Evolutionary conservation across 2,888 invertebrate species (phyloP).

Genomic region (Erebia aethiops): DNA sequence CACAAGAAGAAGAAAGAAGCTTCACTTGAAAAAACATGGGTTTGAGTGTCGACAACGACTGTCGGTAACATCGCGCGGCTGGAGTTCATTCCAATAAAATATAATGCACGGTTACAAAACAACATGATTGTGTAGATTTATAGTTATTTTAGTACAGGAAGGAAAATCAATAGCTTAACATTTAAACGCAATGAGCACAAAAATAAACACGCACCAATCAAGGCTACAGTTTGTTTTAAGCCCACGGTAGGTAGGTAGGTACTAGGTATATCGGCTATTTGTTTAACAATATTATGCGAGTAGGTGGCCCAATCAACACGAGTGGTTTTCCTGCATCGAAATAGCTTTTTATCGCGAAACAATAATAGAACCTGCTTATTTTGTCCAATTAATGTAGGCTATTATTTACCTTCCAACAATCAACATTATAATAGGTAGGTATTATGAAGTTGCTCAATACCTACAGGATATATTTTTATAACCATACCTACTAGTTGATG

Average conservation of each 20-base stretch:
- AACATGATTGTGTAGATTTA: background rate
- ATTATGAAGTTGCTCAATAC: background rate
- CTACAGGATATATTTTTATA: no score
- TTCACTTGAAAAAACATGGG: no score
- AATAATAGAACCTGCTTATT: background rate
- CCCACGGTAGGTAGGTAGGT: background rate
- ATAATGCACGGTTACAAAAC: no score
- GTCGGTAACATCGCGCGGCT: background rate
- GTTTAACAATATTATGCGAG: background rate
- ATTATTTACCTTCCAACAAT: background rate
- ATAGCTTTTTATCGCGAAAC: constrained; percentile 14
- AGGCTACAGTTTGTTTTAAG: constrained; percentile 16
- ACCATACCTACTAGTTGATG: no score
- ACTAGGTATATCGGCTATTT: constrained; percentile 4
- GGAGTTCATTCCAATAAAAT: background rate
- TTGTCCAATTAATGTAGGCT: background rate
- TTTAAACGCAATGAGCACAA: background rate
- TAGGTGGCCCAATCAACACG: constrained; percentile 1
- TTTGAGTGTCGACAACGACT: no score
- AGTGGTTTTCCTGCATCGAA: constrained; percentile 17
- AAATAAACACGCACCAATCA: constrained; percentile 12
- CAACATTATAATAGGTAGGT: background rate
- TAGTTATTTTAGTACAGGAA: constrained; percentile 5
- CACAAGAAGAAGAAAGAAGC: no score
- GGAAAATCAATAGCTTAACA: constrained; percentile 15